A percentile compares a stretch with the other conserved stretches of the same genome.
Conservation (phyloP, 2,113 vertebrate species). For the Ardeotis arabs region DNA sequence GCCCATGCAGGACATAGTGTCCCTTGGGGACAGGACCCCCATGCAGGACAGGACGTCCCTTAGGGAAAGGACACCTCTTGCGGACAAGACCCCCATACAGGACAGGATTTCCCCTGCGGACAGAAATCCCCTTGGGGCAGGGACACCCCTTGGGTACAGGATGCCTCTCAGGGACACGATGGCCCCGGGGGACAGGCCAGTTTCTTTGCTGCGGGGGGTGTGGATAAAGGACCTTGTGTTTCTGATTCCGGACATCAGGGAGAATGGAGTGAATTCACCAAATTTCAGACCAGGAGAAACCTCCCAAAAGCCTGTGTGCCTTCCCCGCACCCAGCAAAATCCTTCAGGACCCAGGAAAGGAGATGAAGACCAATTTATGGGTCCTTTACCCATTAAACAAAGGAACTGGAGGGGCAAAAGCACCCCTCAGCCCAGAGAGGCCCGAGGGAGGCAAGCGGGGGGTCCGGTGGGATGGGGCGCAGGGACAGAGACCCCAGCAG, state of each 20-base stretch:
- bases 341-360: neutral
- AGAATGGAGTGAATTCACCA: neutral
- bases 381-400: neutral
- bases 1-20: neutral
- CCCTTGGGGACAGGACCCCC: neutral
- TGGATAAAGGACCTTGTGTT: neutral
- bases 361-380: neutral
- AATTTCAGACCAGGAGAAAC: neutral
- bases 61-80: no score
- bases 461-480: accelerated
- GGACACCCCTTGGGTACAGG: neutral
- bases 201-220: no score
- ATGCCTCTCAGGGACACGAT: neutral
- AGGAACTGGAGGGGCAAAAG: neutral
- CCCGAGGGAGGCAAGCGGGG: accelerated
- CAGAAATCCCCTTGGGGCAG: no score
- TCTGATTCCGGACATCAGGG: accelerated
- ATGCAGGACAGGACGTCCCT: neutral
- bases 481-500: neutral
- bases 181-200: no score
- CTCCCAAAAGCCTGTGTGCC: neutral
- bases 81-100: neutral
- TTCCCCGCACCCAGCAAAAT: neutral
- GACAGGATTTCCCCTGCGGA: neutral
- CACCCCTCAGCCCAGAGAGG: neutral